These are phyloP conservation scores for Leptatherina wallacei DNA, from an alignment of 2,797 vertebrate genomes.

Conservation along the genomic window DNA sequence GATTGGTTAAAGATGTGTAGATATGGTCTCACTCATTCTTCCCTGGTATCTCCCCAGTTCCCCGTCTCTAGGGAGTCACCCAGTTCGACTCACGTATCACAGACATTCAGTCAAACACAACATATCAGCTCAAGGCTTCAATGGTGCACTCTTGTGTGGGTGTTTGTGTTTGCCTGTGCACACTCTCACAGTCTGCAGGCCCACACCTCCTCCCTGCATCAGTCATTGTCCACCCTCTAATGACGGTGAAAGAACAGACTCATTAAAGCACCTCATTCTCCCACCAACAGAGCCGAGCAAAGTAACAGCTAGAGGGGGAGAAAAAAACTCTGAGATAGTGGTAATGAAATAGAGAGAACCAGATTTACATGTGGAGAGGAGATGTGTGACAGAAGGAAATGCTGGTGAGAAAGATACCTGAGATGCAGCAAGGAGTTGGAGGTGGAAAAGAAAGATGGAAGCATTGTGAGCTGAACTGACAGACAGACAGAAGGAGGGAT, in stretches of 20 bases:
- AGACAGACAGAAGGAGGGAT: constrained; percentile 34
- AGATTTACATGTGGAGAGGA: constrained; percentile 55
- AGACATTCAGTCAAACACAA: constrained; percentile 14
- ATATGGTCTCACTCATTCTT: constrained; percentile 12
- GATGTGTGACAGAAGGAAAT: constrained; percentile 34
- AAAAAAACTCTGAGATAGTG: constrained; percentile 46
- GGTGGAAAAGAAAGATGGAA: constrained; percentile 35
- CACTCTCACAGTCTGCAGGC: constrained; percentile 30
- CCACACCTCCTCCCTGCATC: constrained; percentile 58
- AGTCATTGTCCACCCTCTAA: constrained; percentile 74
- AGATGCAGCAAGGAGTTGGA: constrained; percentile 28
- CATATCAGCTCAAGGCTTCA: constrained; percentile 27
- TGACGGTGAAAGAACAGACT: constrained; percentile 71
- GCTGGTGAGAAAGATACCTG: constrained; percentile 20
- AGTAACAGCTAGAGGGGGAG: constrained; percentile 36
- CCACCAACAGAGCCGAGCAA: constrained; percentile 42
- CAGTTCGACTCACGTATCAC: constrained; percentile 31
- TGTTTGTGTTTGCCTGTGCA: constrained; percentile 36
- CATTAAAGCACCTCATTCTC: constrained; percentile 69
- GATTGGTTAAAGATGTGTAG: constrained; percentile 53
- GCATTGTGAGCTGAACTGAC: constrained; percentile 31
- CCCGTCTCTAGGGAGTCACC: not conserved
- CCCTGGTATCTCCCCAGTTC: not conserved
- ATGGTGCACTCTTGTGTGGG: constrained; percentile 23
- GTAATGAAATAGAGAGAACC: constrained; percentile 59